Evolutionary conservation across 2,113 vertebrate species (phyloP), one percentile per base, ranked within the genome.

Genomic region (Hystrix cristata): DNA sequence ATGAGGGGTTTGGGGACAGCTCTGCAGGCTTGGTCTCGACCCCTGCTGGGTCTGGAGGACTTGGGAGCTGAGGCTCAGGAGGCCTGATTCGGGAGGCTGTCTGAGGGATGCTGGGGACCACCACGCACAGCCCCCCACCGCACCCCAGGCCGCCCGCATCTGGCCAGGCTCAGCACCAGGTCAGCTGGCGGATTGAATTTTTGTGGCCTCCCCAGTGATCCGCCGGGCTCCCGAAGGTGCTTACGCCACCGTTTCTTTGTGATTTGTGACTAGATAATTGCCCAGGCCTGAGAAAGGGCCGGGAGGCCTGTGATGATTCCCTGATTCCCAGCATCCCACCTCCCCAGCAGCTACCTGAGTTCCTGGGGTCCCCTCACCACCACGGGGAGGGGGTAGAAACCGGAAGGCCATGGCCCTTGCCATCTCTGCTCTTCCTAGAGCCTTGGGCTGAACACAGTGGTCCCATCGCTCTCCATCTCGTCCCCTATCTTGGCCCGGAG

Each of bases 171-270:
- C 4, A 0, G 72, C 43, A 19, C 29, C 31, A 19, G 87, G 43
- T 64, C 72, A 38, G 94, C 53, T 1, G 0, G 43, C 85, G 76
- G 91, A 91, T 64, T 91, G 94, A 86, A 89, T 95, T 87, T 94
- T 89, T 91, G 95, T 1, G 79, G 85, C 57, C 65, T 90, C 59
- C 81, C 2, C 0, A 0, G 8, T 18, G 71, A 13, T 43, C 87
- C 76, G 38, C 57, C 57, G 53, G 80, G 59, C 72, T 88, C n/a
- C 2, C 84, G 43, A 31, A 90, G 76, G 64, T 59, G 85, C 95
- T 95, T 51, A 88, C 19, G 0, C 18, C 2, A 48, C 34, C 0
- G 0, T 74, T 88, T 87, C 79, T 76, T 29, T 6, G 87, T 95
- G 94, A 94, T 93, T 74, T 94, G 78, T 89, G 78, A 79, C 34